These are phyloP conservation scores for Eonycteris spelaea DNA, from an alignment of 2,113 vertebrate genomes.

Conservation along the genomic window DNA sequence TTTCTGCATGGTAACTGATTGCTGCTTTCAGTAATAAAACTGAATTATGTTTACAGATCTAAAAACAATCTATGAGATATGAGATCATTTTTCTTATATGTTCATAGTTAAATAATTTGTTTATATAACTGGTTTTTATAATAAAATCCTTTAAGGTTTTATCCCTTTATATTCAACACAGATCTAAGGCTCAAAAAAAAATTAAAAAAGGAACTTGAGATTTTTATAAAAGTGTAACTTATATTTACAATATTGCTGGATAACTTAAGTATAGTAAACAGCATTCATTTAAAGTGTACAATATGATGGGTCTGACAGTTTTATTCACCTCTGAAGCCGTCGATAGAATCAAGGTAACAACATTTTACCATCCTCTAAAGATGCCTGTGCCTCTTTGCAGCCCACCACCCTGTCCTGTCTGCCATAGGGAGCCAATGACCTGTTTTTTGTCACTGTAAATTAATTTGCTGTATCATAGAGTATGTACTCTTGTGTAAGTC, in stretches of 20 bases:
- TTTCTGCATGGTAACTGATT: not conserved
- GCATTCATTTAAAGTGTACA: not conserved
- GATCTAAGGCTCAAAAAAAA: not conserved
- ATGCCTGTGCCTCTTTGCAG: not conserved
- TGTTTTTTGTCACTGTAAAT: not conserved
- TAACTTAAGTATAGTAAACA: not conserved
- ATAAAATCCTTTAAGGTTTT: slow-evolving; percentile 23
- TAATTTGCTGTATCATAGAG: not conserved
- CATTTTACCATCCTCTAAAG: not conserved
- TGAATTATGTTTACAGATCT: not conserved
- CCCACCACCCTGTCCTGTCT: not conserved
- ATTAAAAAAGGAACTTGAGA: not conserved
- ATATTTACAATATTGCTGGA: not conserved
- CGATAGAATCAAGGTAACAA: not conserved
- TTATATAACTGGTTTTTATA: not conserved
- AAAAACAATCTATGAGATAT: not conserved
- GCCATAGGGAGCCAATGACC: not conserved
- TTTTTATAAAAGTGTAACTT: not conserved
- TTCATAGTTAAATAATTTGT: not conserved
- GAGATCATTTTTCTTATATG: not conserved
- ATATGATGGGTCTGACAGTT: not conserved
- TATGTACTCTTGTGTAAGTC: not conserved
- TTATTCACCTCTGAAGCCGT: not conserved
- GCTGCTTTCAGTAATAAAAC: slow-evolving; percentile 22
- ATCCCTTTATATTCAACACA: not conserved